Percentiles rank a stretch among this genome's conserved stretches.
phyloP scores from a whole-genome alignment of 1,140 invertebrate species.

The Antheraea mylitta region DNA sequence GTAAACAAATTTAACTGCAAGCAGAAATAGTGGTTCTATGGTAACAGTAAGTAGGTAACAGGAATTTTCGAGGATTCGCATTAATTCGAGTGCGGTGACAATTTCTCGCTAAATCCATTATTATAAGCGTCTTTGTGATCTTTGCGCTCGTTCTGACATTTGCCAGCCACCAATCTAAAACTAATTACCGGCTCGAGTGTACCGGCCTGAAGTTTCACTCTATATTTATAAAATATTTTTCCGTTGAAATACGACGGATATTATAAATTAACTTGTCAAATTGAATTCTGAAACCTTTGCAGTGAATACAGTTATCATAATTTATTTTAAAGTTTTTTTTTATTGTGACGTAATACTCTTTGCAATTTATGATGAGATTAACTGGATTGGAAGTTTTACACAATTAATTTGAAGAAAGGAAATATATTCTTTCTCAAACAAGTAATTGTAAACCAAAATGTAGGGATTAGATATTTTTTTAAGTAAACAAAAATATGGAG shows the following conservation, averaged over 20 bases:
- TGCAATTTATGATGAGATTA: neutral
- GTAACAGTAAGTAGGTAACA: neutral
- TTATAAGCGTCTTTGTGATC: slow-evolving; percentile 37
- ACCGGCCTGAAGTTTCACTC: slow-evolving; percentile 18
- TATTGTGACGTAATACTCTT: neutral
- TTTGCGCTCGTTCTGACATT: slow-evolving; percentile 22
- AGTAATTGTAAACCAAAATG: too few species aligned
- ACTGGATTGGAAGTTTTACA: too few species aligned
- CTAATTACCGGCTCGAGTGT: slow-evolving; percentile 38
- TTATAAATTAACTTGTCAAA: neutral
- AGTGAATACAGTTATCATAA: neutral
- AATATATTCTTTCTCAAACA: too few species aligned
- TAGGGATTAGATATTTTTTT: too few species aligned
- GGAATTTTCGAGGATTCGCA: neutral
- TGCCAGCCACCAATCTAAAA: slow-evolving; percentile 37
- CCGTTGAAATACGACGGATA: slow-evolving; percentile 4
- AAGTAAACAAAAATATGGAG: too few species aligned
- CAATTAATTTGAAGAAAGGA: too few species aligned
- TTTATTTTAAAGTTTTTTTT: neutral
- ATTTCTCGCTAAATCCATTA: slow-evolving; percentile 40
- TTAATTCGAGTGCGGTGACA: slow-evolving; percentile 30
- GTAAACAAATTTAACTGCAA: neutral
- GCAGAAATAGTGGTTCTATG: too few species aligned
- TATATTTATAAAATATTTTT: slow-evolving; percentile 16
- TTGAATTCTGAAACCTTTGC: neutral